phyloP scores from a whole-genome alignment of 2,888 invertebrate species.

The Iphiclides podalirius region DNA sequence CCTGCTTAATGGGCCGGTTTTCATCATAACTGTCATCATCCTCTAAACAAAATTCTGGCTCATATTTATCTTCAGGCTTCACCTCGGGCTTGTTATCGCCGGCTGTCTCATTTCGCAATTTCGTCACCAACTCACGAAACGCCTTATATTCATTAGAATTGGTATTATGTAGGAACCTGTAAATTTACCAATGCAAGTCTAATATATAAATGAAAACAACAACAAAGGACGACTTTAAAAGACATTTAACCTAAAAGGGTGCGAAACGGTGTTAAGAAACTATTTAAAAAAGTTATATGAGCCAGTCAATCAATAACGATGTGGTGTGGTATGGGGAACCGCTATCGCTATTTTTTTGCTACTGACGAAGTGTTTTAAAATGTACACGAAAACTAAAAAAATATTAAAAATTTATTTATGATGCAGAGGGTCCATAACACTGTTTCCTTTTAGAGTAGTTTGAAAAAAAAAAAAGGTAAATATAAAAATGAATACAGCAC shows the following conservation, averaged over 20 bases:
- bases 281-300: no score
- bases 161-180: conserved; percentile 72
- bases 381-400: no score
- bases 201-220: conserved; percentile 38
- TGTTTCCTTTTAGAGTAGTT: conserved; percentile 8
- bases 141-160: conserved; percentile 70
- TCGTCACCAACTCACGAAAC: conserved; percentile 63
- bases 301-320: no score
- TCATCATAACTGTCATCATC: conserved; percentile 73
- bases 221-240: conserved; percentile 47
- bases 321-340: no score
- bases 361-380: no score
- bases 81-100: conserved; percentile 52
- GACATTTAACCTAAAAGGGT: conserved; percentile 50
- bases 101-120: conserved; percentile 45
- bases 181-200: conserved; percentile 43
- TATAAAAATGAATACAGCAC: conserved; percentile 72
- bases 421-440: not conserved
- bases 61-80: conserved; percentile 75
- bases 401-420: no score
- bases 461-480: conserved; percentile 39
- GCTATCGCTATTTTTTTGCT: no score
- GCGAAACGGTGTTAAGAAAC: conserved; percentile 34
- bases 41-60: conserved; percentile 72
- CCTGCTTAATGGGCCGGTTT: conserved; percentile 55